phyloP scores from a whole-genome alignment of 2,888 invertebrate genomes.

The Antitype chi region DNA sequence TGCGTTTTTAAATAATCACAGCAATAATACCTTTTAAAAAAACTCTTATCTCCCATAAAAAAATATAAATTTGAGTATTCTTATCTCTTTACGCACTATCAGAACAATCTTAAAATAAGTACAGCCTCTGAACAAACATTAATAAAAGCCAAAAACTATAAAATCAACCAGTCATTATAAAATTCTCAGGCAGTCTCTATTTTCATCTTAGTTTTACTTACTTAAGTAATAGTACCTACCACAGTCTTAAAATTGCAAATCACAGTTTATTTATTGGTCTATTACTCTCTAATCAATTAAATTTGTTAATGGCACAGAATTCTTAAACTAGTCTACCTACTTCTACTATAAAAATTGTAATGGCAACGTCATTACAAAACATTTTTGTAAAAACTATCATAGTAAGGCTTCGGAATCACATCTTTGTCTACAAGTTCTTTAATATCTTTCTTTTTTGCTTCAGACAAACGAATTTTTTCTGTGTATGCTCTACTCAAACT shows the following conservation, averaged over 20 bases:
- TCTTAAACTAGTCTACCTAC: neutral
- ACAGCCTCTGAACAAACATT: slow-evolving; percentile 9
- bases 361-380: too few relatives aligned
- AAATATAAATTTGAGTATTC: neutral
- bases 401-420: too few relatives aligned
- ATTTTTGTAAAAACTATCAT: too few relatives aligned
- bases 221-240: neutral
- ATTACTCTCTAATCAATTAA: slow-evolving; percentile 1
- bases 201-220: slow-evolving; percentile 11
- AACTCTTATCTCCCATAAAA: slow-evolving; percentile 10
- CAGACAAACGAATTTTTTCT: too few relatives aligned
- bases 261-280: slow-evolving; percentile 4
- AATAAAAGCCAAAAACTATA: slow-evolving; percentile 10
- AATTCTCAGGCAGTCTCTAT: slow-evolving; percentile 4
- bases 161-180: slow-evolving; percentile 6
- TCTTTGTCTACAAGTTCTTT: too few relatives aligned
- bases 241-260: slow-evolving; percentile 9
- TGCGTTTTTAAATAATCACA: neutral
- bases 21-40: neutral
- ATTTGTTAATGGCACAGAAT: neutral
- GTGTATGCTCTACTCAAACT: too few relatives aligned
- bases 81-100: slow-evolving; percentile 11
- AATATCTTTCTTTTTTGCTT: too few relatives aligned
- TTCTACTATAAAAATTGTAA: neutral
- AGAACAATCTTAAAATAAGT: slow-evolving; percentile 7